A percentile compares a stretch with the other conserved stretches of the same genome.
Conservation (phyloP, 2,888 invertebrate species). For the Eupsilia transversa region DNA sequence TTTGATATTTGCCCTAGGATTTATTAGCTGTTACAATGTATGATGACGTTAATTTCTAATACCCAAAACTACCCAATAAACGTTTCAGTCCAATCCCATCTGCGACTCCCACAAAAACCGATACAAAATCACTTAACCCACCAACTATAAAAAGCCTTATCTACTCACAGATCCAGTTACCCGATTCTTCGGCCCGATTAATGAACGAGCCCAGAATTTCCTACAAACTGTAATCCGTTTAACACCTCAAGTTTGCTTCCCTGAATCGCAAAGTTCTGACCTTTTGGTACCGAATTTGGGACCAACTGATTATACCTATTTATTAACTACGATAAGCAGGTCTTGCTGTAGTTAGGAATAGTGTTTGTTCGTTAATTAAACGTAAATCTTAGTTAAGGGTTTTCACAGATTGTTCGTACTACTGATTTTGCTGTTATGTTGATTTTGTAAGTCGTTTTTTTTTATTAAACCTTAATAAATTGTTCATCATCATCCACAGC, state of each 20-base stretch:
- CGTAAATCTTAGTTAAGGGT: slow-evolving; percentile 41
- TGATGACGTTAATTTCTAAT: too few relatives aligned
- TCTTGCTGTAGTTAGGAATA: slow-evolving; percentile 41
- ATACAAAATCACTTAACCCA: slow-evolving; percentile 65
- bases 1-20: too few relatives aligned
- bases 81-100: slow-evolving; percentile 43
- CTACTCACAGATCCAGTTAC: slow-evolving; percentile 53
- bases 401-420: not conserved
- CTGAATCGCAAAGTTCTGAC: slow-evolving; percentile 71
- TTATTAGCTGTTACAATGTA: too few relatives aligned
- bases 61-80: slow-evolving; percentile 33
- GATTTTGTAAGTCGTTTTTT: too few relatives aligned
- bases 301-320: slow-evolving; percentile 78
- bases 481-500: too few relatives aligned
- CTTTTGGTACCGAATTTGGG: slow-evolving; percentile 68
- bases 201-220: slow-evolving; percentile 74
- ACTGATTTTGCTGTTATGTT: slow-evolving; percentile 8
- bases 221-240: slow-evolving; percentile 79
- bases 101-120: slow-evolving; percentile 34
- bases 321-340: slow-evolving; percentile 74
- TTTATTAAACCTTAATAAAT: too few relatives aligned
- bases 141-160: slow-evolving; percentile 65
- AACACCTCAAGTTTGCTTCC: slow-evolving; percentile 76
- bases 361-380: slow-evolving; percentile 53
- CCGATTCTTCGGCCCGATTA: slow-evolving; percentile 67